Percentiles rank a stretch among this genome's conserved stretches.
Conservation (phyloP, 1,140 invertebrate species). For the Meloidogyne hapla region DNA sequence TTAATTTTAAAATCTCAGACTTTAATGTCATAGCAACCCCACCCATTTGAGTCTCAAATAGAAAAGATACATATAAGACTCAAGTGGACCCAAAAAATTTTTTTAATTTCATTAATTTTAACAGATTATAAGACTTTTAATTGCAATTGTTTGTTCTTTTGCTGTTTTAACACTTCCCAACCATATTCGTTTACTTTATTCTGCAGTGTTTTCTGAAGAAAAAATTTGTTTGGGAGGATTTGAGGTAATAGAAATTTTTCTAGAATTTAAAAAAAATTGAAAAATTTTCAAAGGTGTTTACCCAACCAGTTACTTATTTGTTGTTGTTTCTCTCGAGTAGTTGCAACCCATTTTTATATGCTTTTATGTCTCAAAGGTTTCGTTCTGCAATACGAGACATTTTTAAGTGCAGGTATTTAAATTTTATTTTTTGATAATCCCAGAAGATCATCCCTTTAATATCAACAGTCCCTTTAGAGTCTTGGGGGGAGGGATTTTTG, state of each 20-base stretch:
- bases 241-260: neutral
- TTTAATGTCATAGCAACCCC: too few relatives aligned
- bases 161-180: conserved; percentile 59
- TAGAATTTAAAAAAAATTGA: neutral
- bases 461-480: too few relatives aligned
- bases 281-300: neutral
- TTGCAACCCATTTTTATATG: conserved; percentile 60
- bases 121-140: conserved; percentile 56
- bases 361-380: conserved; percentile 59
- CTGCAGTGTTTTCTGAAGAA: conserved; percentile 33
- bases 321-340: conserved; percentile 53
- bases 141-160: conserved; percentile 60
- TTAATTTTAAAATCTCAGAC: neutral
- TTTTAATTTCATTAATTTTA: conserved; percentile 1
- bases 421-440: neutral
- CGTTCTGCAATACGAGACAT: conserved; percentile 51
- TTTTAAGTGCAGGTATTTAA: conserved; percentile 45
- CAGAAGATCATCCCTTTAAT: too few relatives aligned
- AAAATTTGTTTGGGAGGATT: conserved; percentile 10
- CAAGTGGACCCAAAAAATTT: neutral
- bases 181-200: conserved; percentile 52
- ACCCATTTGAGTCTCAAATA: conserved; percentile 10
- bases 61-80: too few relatives aligned
- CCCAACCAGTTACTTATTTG: conserved; percentile 52
- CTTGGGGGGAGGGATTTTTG: neutral